Evolutionary conservation across 64 coral and sea anemone species (phyloP), one percentile per base, ranked within the genome.

Genomic region (Porites lutea): DNA sequence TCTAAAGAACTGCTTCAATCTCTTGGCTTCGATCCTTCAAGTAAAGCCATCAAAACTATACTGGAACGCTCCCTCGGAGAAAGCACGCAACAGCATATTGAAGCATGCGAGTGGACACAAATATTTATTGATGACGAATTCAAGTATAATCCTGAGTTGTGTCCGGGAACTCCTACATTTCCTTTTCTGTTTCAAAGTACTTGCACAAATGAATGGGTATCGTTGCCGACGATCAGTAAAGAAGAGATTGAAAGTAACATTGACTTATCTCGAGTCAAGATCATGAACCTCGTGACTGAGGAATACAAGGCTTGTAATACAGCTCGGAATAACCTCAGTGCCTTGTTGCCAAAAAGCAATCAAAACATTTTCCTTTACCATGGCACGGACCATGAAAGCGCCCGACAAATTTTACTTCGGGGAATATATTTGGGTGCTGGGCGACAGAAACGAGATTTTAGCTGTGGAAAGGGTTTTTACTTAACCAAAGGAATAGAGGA

Each of bases 381-480:
- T 70, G 88, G 88, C 19, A 90, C 88, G 59, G 62, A 71, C 10
- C 75, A 80, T 45, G 19, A 80, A 9, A 67, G 59, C 27, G 76
- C 77, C 15, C 8, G 27, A 12, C 9, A 63, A 48, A 90, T 90
- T 59, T 62, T 81, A 4, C 11, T 52, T 27, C 10, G 54, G 10
- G 88, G 88, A 3, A 81, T 90, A 58, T 5, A 53, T 52, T 45
- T 90, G 59, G 3, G 2, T 13, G 67, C 5, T 16, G 75, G 88
- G 15, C 18, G 47, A 7, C 45, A 12, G 15, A 55, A 48, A 13
- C 71, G 19, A 21, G 88, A 90, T 20, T 90, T 90, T 55, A 90
- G 88, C 22, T 19, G 43, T 55, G 62, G 75, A 2, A 51, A 72
- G 8, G 88, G 88, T 13, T 90, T 90, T 78, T 90, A 90, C n/a